A percentile compares a stretch with the other conserved stretches of the same genome.
Conservation (phyloP, 2,888 invertebrate species). For the Limnephilus auricula region DNA sequence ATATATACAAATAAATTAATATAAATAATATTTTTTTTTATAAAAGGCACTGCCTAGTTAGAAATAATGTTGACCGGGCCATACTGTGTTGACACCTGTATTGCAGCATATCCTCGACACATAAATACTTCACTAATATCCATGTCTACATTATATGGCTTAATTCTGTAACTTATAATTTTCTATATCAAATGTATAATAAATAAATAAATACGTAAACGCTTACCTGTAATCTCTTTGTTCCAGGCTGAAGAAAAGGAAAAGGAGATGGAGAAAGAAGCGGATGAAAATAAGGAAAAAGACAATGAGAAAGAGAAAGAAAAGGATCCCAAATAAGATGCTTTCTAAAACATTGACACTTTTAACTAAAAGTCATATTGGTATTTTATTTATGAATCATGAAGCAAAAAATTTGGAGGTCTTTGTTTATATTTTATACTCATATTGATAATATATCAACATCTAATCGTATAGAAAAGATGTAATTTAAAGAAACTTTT, state of each 20-base stretch:
- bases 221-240: background rate
- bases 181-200: no score
- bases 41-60: no score
- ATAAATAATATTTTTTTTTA: no score
- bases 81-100: no score
- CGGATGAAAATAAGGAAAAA: slow-evolving; percentile 85
- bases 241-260: slow-evolving; percentile 89
- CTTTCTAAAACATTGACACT: slow-evolving; percentile 32
- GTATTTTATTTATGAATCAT: slow-evolving; percentile 57
- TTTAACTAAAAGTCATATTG: slow-evolving; percentile 56
- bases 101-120: no score
- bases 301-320: slow-evolving; percentile 79
- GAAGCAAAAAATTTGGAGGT: slow-evolving; percentile 24
- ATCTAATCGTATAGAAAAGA: slow-evolving; percentile 31
- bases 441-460: slow-evolving; percentile 32
- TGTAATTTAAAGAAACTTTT: slow-evolving; percentile 44
- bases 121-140: no score
- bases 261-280: slow-evolving; percentile 80
- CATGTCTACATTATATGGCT: no score
- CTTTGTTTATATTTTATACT: slow-evolving; percentile 56
- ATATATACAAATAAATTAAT: no score
- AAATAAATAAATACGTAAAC: no score
- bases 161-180: no score
- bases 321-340: slow-evolving; percentile 66
- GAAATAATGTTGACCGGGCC: no score